These are phyloP conservation scores for Trachelus iudaicus DNA, from an alignment of 2,888 invertebrate species.

Conservation along the genomic window DNA sequence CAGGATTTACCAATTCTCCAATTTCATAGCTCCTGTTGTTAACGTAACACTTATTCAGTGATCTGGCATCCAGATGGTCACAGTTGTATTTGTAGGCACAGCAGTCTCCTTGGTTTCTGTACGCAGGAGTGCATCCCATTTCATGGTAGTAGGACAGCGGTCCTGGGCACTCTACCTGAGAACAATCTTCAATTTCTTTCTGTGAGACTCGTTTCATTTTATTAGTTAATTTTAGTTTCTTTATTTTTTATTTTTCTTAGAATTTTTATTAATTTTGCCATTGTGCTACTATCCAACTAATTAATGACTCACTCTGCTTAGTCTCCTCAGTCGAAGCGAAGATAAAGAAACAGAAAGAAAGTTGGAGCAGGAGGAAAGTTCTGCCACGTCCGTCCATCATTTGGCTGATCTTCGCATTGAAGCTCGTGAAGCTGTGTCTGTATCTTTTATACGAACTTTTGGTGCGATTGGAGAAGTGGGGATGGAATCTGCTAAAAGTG, in stretches of 20 bases:
- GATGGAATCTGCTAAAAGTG: too few species aligned
- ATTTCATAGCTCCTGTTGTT: constrained; percentile 42
- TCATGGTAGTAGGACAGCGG: rapidly evolving
- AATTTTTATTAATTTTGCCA: too few species aligned
- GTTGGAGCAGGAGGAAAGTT: background rate
- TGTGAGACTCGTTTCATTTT: too few species aligned
- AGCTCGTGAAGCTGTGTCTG: background rate
- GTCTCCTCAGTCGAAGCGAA: background rate
- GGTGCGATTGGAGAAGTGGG: too few species aligned
- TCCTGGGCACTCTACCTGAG: too few species aligned
- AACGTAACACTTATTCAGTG: constrained; percentile 44
- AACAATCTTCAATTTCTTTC: too few species aligned
- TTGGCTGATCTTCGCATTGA: background rate
- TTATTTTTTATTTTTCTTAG: too few species aligned
- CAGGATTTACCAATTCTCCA: constrained; percentile 36
- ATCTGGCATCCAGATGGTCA: constrained; percentile 26
- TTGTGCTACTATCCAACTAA: background rate
- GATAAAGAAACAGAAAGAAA: background rate
- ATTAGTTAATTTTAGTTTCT: background rate
- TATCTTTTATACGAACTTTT: background rate
- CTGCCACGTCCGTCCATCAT: background rate
- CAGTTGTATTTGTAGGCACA: too few species aligned
- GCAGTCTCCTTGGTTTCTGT: too few species aligned
- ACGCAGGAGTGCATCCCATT: too few species aligned
- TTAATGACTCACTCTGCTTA: background rate